Base-by-base conservation (phyloP, 2,888 invertebrate genomes). In the Lissocephala sabroskyi region DNA sequence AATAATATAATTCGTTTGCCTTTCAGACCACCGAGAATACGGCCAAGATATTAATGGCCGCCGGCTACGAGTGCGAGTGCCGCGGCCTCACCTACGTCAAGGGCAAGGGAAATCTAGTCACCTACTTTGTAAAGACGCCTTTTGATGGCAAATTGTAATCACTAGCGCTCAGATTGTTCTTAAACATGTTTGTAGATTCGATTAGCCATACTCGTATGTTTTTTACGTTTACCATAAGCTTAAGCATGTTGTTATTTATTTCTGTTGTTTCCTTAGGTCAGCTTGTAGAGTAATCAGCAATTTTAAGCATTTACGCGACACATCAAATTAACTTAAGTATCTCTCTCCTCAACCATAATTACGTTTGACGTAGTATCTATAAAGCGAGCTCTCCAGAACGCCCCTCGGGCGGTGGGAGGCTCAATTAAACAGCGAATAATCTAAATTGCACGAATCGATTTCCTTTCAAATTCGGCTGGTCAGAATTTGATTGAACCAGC, bases 21-120 rank as follows among this genome's bases (percentile, higher is more conserved):
- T 18, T 75, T 32, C 56, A 91, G 91, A 91, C 94, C 5, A 93
- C 95, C 2, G 92, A 93, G 74, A 89, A 90, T 62, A 93, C 94
- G 6, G 94, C 93, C 0, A 89, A 93, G 75, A 90, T 96, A 44
- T 86, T 98, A 32, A 91, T 91, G 87, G 89, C 89, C 48, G 92
- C 92, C 2, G 96, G 96, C 2, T 97, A 96, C 84, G 88, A 90
- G 13, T 93, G 96, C 67, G 94, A 95, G 73, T 95, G 95, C 79
- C 89, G 98, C 16, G 98, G 98, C 0, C 92, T 95, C 0, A 97
- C 95, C 2, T 94, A 89, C 78, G 96, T 98, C 7, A 98, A 98
- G 85, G 98, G 98, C 33, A 97, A 97, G 84, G 95, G 96, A 16
- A 93, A 92, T 3, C 86, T 97, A 47, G 91, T 90, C 33, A 97